A percentile compares a stretch with the other conserved stretches of the same genome.
Conservation (phyloP, 2,888 invertebrate genomes). For the Teinopalpus imperialis region DNA sequence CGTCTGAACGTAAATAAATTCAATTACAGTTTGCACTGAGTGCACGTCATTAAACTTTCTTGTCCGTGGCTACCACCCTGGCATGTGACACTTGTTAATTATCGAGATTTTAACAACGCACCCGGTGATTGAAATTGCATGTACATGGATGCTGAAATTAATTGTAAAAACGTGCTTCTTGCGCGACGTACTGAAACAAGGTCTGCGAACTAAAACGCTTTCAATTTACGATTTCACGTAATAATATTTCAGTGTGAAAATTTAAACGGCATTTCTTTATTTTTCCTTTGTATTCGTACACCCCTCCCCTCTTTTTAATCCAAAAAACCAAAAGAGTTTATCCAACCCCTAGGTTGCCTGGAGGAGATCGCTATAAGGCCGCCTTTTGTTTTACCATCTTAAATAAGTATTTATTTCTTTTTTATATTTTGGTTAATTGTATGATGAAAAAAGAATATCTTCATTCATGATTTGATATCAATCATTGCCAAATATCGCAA, state of each 20-base stretch:
- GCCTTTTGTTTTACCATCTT: too few species aligned
- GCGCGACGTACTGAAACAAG: conserved; percentile 13
- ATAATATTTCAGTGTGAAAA: conserved; percentile 2
- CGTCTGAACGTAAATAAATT: conserved; percentile 74
- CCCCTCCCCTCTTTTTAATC: too few species aligned
- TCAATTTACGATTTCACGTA: conserved; percentile 15
- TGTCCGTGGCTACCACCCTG: conserved; percentile 56
- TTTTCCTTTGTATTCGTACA: too few species aligned
- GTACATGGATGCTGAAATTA: conserved; percentile 29
- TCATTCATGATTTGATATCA: too few species aligned
- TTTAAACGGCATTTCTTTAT: not conserved
- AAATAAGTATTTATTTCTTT: too few species aligned
- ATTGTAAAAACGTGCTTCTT: conserved; percentile 26
- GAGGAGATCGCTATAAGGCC: too few species aligned
- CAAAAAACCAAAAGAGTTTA: too few species aligned
- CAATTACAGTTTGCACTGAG: conserved; percentile 67
- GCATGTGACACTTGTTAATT: conserved; percentile 63
- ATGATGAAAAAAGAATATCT: too few species aligned
- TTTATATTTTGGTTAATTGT: too few species aligned
- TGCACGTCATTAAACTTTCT: conserved; percentile 76
- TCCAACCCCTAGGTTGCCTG: too few species aligned
- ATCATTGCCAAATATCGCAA: too few species aligned
- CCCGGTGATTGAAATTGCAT: conserved; percentile 36
- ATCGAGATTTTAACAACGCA: conserved; percentile 53
- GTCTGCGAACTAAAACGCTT: conserved; percentile 23